Conservation (phyloP, 2,888 invertebrate genomes). For the Atherix ibis region DNA sequence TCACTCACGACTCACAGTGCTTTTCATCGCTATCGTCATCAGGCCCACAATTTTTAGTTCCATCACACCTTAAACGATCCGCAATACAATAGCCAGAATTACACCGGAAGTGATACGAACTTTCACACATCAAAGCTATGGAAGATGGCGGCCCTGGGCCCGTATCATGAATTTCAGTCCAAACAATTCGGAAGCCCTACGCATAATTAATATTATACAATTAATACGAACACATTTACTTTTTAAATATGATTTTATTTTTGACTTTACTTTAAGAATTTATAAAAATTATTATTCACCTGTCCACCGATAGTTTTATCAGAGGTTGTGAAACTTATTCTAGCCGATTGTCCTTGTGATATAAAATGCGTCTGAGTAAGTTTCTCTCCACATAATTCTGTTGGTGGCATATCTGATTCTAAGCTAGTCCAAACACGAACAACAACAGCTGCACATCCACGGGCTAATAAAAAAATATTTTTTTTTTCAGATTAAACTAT, state of each 20-base stretch:
- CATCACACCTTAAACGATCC: conserved; percentile 58
- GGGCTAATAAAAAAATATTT: conserved; percentile 39
- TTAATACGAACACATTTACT: not conserved
- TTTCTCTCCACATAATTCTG: conserved; percentile 82
- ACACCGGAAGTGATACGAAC: conserved; percentile 58
- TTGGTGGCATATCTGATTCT: conserved; percentile 60
- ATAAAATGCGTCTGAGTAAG: conserved; percentile 67
- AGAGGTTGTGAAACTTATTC: conserved; percentile 87
- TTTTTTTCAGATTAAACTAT: too few relatives aligned
- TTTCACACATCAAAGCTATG: conserved; percentile 31
- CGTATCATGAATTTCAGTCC: conserved; percentile 77
- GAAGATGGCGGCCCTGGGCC: conserved; percentile 34
- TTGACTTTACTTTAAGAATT: not conserved
- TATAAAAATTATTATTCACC: too few relatives aligned
- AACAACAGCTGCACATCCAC: conserved; percentile 85
- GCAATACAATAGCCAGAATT: conserved; percentile 66
- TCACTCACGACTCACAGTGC: conserved; percentile 38
- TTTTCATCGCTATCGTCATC: conserved; percentile 35
- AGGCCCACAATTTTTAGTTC: conserved; percentile 59
- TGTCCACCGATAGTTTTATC: conserved; percentile 85
- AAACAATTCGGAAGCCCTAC: conserved; percentile 78
- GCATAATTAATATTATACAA: conserved; percentile 7
- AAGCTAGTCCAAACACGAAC: conserved; percentile 65
- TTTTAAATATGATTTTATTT: too few relatives aligned
- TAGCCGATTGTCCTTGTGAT: conserved; percentile 72